phyloP scores from a whole-genome alignment of 2,888 invertebrate genomes.

The Sericinus montela region DNA sequence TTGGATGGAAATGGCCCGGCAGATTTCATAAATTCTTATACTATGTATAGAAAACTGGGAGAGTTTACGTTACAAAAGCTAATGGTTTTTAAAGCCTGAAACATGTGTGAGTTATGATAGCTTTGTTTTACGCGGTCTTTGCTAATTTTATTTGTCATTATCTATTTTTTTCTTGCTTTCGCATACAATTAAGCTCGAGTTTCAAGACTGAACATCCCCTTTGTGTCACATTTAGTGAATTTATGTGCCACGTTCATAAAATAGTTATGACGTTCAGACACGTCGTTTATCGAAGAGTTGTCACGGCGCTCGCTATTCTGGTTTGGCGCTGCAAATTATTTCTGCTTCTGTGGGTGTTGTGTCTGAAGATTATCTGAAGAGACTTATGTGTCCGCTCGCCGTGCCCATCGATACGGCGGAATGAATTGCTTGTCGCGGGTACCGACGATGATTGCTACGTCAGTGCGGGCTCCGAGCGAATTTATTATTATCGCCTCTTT shows the following conservation, averaged over 20 bases:
- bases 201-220: not conserved
- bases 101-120: too few species aligned
- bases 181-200: constrained; percentile 5
- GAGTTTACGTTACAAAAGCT: too few species aligned
- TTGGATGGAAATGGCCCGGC: too few species aligned
- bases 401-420: constrained; percentile 14
- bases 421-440: constrained; percentile 15
- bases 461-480: constrained; percentile 2
- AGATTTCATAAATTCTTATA: too few species aligned
- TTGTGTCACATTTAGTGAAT: constrained; percentile 7
- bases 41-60: too few species aligned
- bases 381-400: constrained; percentile 23
- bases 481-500: constrained; percentile 11
- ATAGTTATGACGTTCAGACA: constrained; percentile 6
- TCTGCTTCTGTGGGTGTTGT: constrained; percentile 19
- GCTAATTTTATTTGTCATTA: not conserved
- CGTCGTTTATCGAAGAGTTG: constrained; percentile 21
- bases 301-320: constrained; percentile 23
- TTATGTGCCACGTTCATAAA: constrained; percentile 8
- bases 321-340: constrained; percentile 23
- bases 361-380: constrained; percentile 19
- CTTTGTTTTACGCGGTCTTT: not conserved
- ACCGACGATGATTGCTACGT: constrained; percentile 14
- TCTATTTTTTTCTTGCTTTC: not conserved
- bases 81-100: too few species aligned